Evolutionary conservation across 2,888 invertebrate genomes (phyloP).

Genomic region (Prosapia bicincta): DNA sequence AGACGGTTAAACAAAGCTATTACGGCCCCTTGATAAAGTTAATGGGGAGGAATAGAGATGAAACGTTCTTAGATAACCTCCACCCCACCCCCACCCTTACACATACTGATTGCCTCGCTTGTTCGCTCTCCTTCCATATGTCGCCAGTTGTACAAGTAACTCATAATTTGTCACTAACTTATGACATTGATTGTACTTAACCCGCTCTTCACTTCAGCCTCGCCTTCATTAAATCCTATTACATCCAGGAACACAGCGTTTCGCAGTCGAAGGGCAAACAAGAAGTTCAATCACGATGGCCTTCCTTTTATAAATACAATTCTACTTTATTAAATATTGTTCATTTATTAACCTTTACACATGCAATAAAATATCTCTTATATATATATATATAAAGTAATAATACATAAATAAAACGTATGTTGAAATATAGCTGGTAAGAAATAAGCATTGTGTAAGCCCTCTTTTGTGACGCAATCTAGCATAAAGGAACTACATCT

Average conservation of each 20-base stretch:
- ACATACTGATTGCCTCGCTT: neutral
- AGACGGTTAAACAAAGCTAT: constrained; percentile 35
- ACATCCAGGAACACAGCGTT: neutral
- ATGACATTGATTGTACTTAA: neutral
- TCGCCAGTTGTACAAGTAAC: neutral
- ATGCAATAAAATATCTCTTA: no score
- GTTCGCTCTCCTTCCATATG: constrained; percentile 2
- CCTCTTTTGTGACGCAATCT: no score
- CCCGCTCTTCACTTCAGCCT: neutral
- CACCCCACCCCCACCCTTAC: neutral
- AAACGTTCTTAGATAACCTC: neutral
- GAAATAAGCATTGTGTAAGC: no score
- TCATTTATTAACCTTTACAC: no score
- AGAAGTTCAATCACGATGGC: neutral
- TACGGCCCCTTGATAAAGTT: constrained; percentile 22
- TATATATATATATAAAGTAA: no score
- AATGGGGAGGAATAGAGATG: constrained; percentile 20
- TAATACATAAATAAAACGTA: no score
- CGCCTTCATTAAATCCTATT: neutral
- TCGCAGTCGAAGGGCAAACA: neutral
- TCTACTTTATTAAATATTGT: neutral
- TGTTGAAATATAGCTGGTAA: no score
- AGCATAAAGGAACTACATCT: no score
- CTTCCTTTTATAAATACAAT: neutral
- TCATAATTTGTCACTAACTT: neutral